These are phyloP conservation scores for Troides aeacus DNA, from an alignment of 2,888 invertebrate species.

Conservation along the genomic window DNA sequence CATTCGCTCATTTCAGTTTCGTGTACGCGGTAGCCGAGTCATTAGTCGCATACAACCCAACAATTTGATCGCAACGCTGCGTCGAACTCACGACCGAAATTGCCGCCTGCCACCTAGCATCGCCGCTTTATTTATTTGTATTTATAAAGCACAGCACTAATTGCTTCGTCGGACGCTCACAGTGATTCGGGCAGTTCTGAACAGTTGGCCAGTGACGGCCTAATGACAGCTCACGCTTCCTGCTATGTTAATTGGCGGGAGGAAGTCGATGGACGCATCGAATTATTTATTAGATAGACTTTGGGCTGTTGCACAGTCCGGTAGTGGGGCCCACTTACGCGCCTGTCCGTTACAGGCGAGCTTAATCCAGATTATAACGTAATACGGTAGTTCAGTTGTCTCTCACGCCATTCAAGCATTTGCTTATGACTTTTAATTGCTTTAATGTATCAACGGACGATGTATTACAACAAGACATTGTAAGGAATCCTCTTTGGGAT, in stretches of 20 bases:
- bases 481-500: neutral
- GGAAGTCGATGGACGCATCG: slow-evolving; percentile 71
- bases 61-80: slow-evolving; percentile 63
- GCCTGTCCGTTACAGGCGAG: slow-evolving; percentile 65
- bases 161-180: slow-evolving; percentile 64
- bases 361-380: slow-evolving; percentile 76
- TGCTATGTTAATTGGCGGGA: slow-evolving; percentile 74
- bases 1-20: no score
- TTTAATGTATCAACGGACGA: slow-evolving; percentile 42
- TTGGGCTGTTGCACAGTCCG: slow-evolving; percentile 61
- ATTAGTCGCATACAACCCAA: slow-evolving; percentile 71
- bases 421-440: slow-evolving; percentile 71
- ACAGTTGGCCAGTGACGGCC: slow-evolving; percentile 72
- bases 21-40: slow-evolving; percentile 42
- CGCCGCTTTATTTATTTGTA: slow-evolving; percentile 74
- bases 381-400: slow-evolving; percentile 74
- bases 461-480: slow-evolving; percentile 8
- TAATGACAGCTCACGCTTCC: slow-evolving; percentile 77
- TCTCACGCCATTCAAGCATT: slow-evolving; percentile 62
- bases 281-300: slow-evolving; percentile 71
- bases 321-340: slow-evolving; percentile 67
- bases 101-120: slow-evolving; percentile 72
- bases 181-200: slow-evolving; percentile 68
- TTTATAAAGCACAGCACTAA: slow-evolving; percentile 74
- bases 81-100: slow-evolving; percentile 57